phyloP scores from a whole-genome alignment of 2,888 invertebrate species.

The Crematogaster levior region DNA sequence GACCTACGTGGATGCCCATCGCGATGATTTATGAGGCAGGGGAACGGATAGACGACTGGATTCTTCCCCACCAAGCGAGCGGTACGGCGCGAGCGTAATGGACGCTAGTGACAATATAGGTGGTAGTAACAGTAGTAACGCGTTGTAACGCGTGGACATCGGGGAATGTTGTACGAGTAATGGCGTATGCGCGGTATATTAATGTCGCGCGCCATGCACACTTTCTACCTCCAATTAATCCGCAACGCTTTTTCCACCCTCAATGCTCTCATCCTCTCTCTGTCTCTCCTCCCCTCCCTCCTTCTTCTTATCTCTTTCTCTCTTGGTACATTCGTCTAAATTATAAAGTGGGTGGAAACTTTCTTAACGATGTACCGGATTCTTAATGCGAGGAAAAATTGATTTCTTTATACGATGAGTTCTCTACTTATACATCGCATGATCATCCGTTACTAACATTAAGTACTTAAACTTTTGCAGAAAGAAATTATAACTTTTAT shows the following conservation, averaged over 20 bases:
- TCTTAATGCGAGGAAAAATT: constrained; percentile 23
- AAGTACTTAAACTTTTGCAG: background rate
- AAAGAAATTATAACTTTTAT: background rate
- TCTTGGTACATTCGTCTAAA: background rate
- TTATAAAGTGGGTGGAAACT: constrained; percentile 5
- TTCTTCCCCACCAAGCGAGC: constrained; percentile 33
- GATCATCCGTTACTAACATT: background rate
- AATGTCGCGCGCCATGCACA: constrained; percentile 11
- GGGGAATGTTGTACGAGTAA: constrained; percentile 38
- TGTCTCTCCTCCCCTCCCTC: too few relatives aligned
- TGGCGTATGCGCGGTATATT: constrained; percentile 28
- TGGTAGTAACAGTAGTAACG: constrained; percentile 34
- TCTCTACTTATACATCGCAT: background rate
- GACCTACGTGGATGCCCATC: constrained; percentile 44
- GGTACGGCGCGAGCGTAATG: constrained; percentile 20
- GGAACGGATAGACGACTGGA: constrained; percentile 3
- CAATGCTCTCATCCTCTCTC: background rate
- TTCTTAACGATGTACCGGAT: constrained; percentile 16
- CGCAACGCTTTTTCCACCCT: background rate
- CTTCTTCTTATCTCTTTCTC: background rate
- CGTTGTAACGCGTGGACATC: constrained; percentile 21
- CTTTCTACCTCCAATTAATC: constrained; percentile 33
- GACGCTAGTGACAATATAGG: constrained; percentile 23
- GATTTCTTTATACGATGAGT: constrained; percentile 10
- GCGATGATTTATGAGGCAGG: constrained; percentile 30